Evolutionary conservation across 2,797 vertebrate species (phyloP).

Genomic region (Alca torda): DNA sequence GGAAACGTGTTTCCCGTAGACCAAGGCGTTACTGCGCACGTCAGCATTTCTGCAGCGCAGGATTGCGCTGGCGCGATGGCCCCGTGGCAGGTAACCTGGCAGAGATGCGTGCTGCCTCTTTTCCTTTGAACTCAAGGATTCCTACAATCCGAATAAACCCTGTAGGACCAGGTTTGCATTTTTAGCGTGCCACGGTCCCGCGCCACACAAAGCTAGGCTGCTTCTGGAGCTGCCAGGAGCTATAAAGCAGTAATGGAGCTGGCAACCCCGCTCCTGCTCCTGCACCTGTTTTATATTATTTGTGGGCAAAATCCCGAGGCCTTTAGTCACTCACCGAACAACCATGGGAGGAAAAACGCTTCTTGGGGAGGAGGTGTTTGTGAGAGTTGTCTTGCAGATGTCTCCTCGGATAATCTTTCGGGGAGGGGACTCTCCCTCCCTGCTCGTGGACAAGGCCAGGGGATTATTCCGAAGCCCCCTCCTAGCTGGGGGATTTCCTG

Average conservation of each 20-base stretch:
- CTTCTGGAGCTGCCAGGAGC: background rate
- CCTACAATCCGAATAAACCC: background rate
- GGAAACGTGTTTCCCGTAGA: background rate
- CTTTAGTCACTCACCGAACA: background rate
- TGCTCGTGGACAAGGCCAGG: background rate
- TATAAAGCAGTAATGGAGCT: background rate
- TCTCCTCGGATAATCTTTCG: background rate
- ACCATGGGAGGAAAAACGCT: background rate
- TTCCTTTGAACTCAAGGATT: background rate
- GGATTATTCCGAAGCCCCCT: background rate
- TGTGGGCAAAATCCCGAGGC: background rate
- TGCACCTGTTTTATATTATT: background rate
- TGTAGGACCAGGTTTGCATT: background rate
- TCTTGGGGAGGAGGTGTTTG: background rate
- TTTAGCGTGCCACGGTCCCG: background rate
- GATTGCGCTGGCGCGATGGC: background rate
- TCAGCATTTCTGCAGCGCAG: background rate
- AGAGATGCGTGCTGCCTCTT: background rate
- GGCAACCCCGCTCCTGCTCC: background rate
- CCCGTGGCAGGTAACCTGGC: background rate
- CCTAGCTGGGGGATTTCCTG: background rate
- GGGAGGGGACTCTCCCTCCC: background rate
- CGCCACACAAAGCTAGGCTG: background rate
- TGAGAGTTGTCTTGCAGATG: background rate
- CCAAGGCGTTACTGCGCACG: background rate